Base-by-base conservation (phyloP, 1,140 invertebrate species). In the Vollenhovia emeryi region DNA sequence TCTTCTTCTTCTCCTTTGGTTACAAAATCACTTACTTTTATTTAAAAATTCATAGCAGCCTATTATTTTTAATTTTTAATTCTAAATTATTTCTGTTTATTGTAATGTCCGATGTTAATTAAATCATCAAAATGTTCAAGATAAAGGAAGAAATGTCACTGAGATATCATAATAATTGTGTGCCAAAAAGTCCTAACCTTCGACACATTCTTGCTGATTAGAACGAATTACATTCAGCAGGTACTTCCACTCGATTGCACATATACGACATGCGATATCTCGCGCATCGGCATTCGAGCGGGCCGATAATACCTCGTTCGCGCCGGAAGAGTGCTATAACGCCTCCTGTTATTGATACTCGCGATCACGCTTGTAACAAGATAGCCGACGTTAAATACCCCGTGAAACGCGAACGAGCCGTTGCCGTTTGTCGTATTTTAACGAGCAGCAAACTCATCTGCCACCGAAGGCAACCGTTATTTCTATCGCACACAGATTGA, bases 271-370 rank as follows among this genome's bases (percentile, higher is more conserved):
- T 24, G 30, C 36, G 36, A 71, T 57, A 71, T 59, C 48, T 82
- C 24, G 62, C 30, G 33, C 30, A 71, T 82, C 64, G 45, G 62
- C 50, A 71, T 71, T 71, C 18, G n/a, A 57, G 36, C 7, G 18
- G 2, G 11, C 78, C 45, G 62, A 69, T 82, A 82, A 71, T 71
- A 71, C n/a, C 13, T 71, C 66, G 36, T 57, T 82, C 13, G 33
- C 50, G 50, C 11, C 36, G 36, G 27, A 82, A 59, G 64, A 57
- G n/a, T 24, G 50, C 24, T 71, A 45, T 71, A 71, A 71, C 40
- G 27, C 21, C 64, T 71, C 18, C 36, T 27, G 36, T 71, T 82
- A 82, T 82, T 82, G 66, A 82, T 71, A 82, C 64, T 82, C 18
- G 24, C 66, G 50, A 71, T 82, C 24, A 30, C 21, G 24, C 18